Evolutionary conservation across 2,113 vertebrate species (phyloP).

Genomic region (Prochilodus magdalenae): DNA sequence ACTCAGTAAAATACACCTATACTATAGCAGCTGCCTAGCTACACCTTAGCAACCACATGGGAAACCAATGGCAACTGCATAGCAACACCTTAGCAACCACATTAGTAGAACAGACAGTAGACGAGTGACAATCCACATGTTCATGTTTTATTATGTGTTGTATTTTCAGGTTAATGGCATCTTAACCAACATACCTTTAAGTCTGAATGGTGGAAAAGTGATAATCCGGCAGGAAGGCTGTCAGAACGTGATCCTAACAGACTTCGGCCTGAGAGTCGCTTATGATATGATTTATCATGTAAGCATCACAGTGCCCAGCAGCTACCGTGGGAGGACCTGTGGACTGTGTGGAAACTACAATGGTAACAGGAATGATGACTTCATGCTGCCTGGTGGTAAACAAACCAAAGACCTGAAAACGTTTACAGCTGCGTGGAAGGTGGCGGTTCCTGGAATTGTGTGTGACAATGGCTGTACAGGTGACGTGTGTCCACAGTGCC

Average conservation of each 20-base stretch:
- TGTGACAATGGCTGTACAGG: constrained; percentile 64
- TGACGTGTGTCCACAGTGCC: constrained; percentile 25
- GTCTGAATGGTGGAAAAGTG: constrained; percentile 40
- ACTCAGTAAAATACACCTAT: no score
- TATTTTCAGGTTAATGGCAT: constrained; percentile 64
- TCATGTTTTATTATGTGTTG: background rate
- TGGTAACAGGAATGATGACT: constrained; percentile 50
- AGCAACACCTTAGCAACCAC: no score
- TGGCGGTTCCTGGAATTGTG: constrained; percentile 39
- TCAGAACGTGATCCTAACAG: constrained; percentile 49
- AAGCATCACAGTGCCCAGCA: constrained; percentile 62
- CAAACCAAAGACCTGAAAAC: constrained; percentile 11
- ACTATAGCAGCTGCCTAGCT: no score
- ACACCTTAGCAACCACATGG: no score
- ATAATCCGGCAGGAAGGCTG: constrained; percentile 43
- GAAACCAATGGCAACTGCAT: no score
- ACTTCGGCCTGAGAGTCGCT: constrained; percentile 66
- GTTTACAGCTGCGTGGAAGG: constrained; percentile 65
- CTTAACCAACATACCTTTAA: constrained; percentile 38
- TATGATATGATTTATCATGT: constrained; percentile 66
- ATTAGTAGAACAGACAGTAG: no score
- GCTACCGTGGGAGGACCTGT: constrained; percentile 61
- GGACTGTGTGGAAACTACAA: constrained; percentile 74
- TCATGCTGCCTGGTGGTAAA: constrained; percentile 55
- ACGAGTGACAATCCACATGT: no score